Conservation (phyloP, 2,113 vertebrate species). For the Eidolon helvum region DNA sequence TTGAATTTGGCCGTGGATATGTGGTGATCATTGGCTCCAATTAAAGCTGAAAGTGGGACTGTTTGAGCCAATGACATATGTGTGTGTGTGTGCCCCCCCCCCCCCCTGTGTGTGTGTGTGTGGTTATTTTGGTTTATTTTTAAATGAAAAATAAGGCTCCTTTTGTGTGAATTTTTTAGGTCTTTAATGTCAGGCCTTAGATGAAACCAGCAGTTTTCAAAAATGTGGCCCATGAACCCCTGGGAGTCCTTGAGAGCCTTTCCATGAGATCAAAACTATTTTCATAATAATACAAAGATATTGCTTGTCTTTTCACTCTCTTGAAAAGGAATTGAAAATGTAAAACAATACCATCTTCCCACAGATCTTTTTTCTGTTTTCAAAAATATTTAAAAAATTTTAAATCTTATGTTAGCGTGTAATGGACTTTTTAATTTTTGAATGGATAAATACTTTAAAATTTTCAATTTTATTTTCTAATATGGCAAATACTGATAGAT, state of each 20-base stretch:
- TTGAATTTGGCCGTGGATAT: neutral
- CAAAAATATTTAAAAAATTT: conserved; percentile 45
- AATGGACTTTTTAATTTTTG: conserved; percentile 33
- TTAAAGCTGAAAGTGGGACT: conserved; percentile 1
- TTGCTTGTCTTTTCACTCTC: conserved; percentile 22
- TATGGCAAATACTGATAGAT: neutral
- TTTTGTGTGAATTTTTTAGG: neutral
- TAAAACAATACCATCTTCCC: neutral
- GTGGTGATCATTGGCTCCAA: neutral
- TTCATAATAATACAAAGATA: conserved; percentile 7
- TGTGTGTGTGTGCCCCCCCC: neutral
- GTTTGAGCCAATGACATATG: neutral
- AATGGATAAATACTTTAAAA: neutral
- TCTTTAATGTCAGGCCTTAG: conserved; percentile 14
- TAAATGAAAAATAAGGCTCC: conserved; percentile 34
- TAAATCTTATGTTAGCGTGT: conserved; percentile 1
- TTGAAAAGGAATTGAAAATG: conserved; percentile 24
- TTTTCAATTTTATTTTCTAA: conserved; percentile 13
- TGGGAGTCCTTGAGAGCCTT: neutral
- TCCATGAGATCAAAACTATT: conserved; percentile 17
- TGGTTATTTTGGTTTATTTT: neutral
- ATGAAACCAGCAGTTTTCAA: conserved; percentile 46
- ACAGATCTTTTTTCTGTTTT: conserved; percentile 4
- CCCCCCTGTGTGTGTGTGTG: neutral
- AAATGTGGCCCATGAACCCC: neutral